These are phyloP conservation scores for Neomorphus geoffroyi DNA, from an alignment of 2,797 vertebrate genomes.

Conservation along the genomic window DNA sequence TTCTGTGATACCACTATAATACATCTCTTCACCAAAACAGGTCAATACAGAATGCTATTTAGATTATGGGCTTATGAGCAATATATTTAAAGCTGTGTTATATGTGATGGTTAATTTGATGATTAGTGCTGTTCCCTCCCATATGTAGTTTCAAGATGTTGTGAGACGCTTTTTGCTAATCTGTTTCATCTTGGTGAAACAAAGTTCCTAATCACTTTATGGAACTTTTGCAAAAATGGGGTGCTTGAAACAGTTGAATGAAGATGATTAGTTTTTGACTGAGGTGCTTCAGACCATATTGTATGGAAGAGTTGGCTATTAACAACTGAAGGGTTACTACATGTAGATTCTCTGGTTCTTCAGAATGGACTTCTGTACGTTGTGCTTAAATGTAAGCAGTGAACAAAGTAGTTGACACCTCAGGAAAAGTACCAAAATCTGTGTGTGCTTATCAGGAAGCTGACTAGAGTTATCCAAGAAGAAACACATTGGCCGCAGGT, in stretches of 20 bases:
- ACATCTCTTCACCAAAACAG: background rate
- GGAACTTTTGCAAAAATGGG: background rate
- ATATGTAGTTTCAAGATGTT: background rate
- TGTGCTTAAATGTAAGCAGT: rapidly evolving
- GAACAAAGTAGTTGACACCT: background rate
- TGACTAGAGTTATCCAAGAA: background rate
- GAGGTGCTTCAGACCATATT: background rate
- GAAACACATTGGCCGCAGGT: background rate
- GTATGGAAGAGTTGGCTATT: background rate
- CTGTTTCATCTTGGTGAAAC: background rate
- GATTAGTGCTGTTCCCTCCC: background rate
- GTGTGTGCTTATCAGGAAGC: background rate
- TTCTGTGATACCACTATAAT: background rate
- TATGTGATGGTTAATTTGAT: background rate
- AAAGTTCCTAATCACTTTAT: background rate
- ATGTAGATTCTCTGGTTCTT: background rate
- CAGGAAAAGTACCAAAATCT: background rate
- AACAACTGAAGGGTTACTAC: background rate
- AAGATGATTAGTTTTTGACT: background rate
- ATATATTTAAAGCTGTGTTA: background rate
- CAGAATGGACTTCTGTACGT: background rate
- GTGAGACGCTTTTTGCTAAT: background rate
- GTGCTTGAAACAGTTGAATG: background rate
- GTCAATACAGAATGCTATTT: background rate
- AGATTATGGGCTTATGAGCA: background rate